Base-by-base conservation (phyloP, 2,113 vertebrate species). In the Zosterops hypoxanthus region DNA sequence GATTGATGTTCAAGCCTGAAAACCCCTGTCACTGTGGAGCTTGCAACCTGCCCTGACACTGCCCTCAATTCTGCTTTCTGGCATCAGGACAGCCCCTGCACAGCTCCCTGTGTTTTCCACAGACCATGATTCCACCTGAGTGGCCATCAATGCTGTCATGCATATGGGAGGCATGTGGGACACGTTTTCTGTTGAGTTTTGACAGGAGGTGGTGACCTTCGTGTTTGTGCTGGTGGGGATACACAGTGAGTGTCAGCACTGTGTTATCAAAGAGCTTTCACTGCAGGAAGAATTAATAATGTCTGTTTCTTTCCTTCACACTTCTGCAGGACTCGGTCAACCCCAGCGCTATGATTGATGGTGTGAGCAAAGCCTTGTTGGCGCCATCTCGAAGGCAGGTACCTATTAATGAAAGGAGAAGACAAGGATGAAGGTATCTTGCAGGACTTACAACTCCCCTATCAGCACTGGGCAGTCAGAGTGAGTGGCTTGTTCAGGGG, bases 401-500 rank as follows among this genome's bases (percentile, higher is more conserved):
- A 36, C 82, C 92, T 95, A 5, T 88, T 89, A 83, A 80, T 70
- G 76, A 82, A 71, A 90, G 5, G 5, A 92, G 92, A 96, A 88
- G 93, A 88, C 77, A 86, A 94, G 90, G 60, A 77, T 46, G 96
- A 70, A 92, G 72, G 86, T 97, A 91, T 86, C 91, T 92, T 86
- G 92, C 76, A 39, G 86, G 83, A 82, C 97, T 95, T 71, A 82
- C 39, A 64, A 69, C 73, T 89, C 64, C 25, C 42, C 59, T 96
- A 96, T 97, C 33, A 90, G 94, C 8, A 22, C 86, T 79, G 79
- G 77, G 80, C 92, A 95, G 97, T 36, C 19, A 14, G 88, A 79
- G 92, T n/a, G 53, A 70, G 68, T 44, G 95, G 96, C 95, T 96
- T 92, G 97, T 90, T 91, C 92, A 71, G 87, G 96, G 97, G 79